Percentiles rank a stretch among this genome's conserved stretches.
Evolutionary conservation across 2,797 vertebrate genomes (phyloP).

Genomic region (Phataginus tetradactyla): DNA sequence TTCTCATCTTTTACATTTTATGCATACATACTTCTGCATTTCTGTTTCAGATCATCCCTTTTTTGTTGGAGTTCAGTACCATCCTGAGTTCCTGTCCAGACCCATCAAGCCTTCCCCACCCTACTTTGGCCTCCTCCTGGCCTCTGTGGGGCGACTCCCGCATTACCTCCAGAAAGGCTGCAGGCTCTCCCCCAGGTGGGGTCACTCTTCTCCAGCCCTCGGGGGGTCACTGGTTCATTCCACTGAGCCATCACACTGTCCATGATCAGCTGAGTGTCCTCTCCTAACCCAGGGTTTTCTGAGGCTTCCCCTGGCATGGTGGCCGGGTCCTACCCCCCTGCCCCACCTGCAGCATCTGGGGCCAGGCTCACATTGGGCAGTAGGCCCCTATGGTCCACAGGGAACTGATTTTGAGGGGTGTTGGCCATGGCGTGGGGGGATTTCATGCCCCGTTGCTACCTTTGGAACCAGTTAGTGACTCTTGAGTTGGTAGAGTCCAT

Average conservation of each 20-base stretch:
- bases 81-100: slow-evolving; percentile 97
- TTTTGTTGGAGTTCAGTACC: slow-evolving; percentile 97
- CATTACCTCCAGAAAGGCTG: slow-evolving; percentile 95
- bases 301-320: fast-evolving
- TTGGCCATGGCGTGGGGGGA: fast-evolving
- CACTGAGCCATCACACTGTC: not conserved
- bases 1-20: not conserved
- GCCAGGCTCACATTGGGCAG: not conserved
- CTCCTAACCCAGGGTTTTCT: not conserved
- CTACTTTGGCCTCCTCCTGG: slow-evolving; percentile 95
- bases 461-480: not conserved
- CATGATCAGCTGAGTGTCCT: not conserved
- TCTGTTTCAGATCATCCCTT: slow-evolving; percentile 92
- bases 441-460: not conserved
- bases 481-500: not conserved
- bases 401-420: not conserved
- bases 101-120: slow-evolving; percentile 97
- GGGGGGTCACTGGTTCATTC: not conserved
- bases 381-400: not conserved
- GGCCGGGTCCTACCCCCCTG: not conserved
- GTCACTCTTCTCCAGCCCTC: too few species aligned
- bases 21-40: not conserved
- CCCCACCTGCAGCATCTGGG: not conserved
- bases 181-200: slow-evolving; percentile 94
- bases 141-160: slow-evolving; percentile 92